These are phyloP conservation scores for Xanthorhoe designata DNA, from an alignment of 2,888 invertebrate genomes.

Conservation along the genomic window DNA sequence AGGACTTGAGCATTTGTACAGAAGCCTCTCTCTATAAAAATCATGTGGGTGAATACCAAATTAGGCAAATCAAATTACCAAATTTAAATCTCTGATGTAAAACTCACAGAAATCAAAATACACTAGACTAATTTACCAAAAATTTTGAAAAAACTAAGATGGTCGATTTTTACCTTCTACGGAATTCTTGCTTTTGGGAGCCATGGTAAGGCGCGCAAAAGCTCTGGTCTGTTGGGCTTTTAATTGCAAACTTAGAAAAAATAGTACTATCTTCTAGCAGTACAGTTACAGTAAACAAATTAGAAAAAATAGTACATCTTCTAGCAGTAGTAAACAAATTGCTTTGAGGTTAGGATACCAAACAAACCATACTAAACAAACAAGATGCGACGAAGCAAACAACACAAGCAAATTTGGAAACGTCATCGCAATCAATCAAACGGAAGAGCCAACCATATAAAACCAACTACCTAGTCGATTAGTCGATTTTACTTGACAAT, in stretches of 20 bases:
- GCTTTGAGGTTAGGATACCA: slow-evolving; percentile 19
- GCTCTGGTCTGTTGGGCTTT: neutral
- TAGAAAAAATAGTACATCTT: too few relatives aligned
- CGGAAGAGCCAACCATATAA: neutral
- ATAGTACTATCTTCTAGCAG: too few relatives aligned
- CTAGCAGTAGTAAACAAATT: too few relatives aligned
- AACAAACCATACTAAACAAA: slow-evolving; percentile 15
- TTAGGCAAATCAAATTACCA: too few relatives aligned
- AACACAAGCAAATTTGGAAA: neutral
- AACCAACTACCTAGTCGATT: neutral
- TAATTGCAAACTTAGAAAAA: neutral
- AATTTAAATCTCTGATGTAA: too few relatives aligned
- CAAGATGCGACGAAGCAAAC: slow-evolving; percentile 10
- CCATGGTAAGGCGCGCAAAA: slow-evolving; percentile 47
- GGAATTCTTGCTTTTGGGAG: slow-evolving; percentile 52
- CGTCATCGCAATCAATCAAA: neutral
- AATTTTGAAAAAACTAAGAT: neutral
- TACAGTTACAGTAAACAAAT: too few relatives aligned
- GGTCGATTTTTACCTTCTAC: slow-evolving; percentile 52
- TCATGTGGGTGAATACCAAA: neutral
- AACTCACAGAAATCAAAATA: neutral
- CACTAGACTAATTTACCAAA: neutral
- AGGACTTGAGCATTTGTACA: neutral
- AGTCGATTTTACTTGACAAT: too few relatives aligned
- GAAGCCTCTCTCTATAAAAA: neutral